Base-by-base conservation (phyloP, 2,888 invertebrate genomes). In the Boloria selene region DNA sequence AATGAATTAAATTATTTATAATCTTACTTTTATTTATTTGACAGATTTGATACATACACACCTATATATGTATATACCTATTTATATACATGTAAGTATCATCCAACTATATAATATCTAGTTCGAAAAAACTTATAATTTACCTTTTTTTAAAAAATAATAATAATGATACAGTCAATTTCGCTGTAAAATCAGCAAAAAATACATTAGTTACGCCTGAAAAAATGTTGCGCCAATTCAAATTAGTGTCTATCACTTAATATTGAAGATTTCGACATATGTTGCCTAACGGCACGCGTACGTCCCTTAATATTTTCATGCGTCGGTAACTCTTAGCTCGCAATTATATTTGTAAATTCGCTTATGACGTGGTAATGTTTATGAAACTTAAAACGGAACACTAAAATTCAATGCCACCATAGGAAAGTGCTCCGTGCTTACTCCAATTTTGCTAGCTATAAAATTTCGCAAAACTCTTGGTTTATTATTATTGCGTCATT, bases 401-500 rank as follows among this genome's bases (percentile, higher is more conserved):
- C 60, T 71, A 75, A 82, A 83, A 84, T 79, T 86, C 88, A 88
- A 88, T 87, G 88, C 83, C 87, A 84, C 73, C 73, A 81, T 82
- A 82, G 82, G 82, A 83, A 86, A 82, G 78, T 78, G 74, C 77
- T 52, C 51, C 75, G 77, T 72, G 76, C 79, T 77, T 80, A 86
- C 79, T 83, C 81, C 77, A 81, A 81, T 78, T 78, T 75, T 75
- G 77, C 75, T 74, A 75, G 78, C 77, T 79, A 81, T 82, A 78
- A 77, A 79, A 74, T 88, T 88, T 85, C 85, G 81, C 74, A 85
- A 87, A 80, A 73, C 63, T 70, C 72, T 72, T 68, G 59, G 63
- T 67, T 67, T 69, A 69, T 61, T 66, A 60, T 61, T 68, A 68
- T 70, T 70, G 65, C 63, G 58, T 63, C 61, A 70, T 65, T 66